Percentiles rank a stretch among this genome's conserved stretches.
These are phyloP conservation scores for Bagarius yarrelli DNA, from an alignment of 2,113 vertebrate species.

Conservation along the genomic window DNA sequence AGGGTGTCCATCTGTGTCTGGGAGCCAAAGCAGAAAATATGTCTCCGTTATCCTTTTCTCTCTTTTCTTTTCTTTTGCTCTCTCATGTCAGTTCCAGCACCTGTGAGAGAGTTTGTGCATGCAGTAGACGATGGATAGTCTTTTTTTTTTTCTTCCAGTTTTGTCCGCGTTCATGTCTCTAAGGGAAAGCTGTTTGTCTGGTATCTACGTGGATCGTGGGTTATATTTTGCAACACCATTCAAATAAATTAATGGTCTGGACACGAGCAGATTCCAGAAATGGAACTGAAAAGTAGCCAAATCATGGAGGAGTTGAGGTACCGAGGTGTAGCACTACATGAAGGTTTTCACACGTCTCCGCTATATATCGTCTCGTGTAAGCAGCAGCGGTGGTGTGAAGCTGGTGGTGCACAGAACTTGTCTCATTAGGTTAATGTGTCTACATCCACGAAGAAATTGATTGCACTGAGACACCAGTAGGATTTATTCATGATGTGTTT, in stretches of 20 bases:
- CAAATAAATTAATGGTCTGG: too few relatives aligned
- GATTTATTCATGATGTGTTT: background rate
- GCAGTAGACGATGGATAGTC: background rate
- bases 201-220: too few relatives aligned
- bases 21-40: background rate
- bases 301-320: background rate
- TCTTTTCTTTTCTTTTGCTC: too few relatives aligned
- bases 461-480: background rate
- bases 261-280: too few relatives aligned
- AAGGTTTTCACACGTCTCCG: background rate
- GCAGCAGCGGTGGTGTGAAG: background rate
- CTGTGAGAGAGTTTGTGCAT: background rate
- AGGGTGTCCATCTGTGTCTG: background rate
- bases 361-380: background rate
- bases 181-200: too few relatives aligned
- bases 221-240: too few relatives aligned
- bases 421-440: background rate
- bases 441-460: background rate
- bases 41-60: background rate
- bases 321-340: background rate
- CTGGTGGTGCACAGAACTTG: background rate
- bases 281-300: background rate
- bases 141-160: background rate
- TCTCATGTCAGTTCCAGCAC: too few relatives aligned
- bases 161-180: background rate